Base-by-base conservation (phyloP, 2,888 invertebrate species). In the Latheticus oryzae region DNA sequence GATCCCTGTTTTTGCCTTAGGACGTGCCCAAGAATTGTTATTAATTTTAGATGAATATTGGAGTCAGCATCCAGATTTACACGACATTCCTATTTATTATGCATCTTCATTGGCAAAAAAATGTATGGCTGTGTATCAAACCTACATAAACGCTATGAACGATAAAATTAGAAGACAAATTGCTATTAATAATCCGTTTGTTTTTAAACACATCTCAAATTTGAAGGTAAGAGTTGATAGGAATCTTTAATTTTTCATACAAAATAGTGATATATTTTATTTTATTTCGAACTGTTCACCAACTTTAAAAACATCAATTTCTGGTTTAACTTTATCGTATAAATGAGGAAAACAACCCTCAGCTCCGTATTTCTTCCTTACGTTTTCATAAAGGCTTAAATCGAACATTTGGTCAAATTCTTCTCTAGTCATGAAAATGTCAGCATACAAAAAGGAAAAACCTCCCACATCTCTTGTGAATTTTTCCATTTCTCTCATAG, bases 71-170 rank as follows among this genome's bases (percentile, higher is more conserved):
- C 95, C 96, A 0, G 96, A 97, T 79, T 82, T 99, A 5, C 98
- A 99, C 68, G 97, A 98, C 78, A 93, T 98, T 69, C 99, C 99
- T 0, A 97, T 99, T 66, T 99, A 99, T 81, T 99, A 99, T 82
- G 99, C 99, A 5, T 98, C 97, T 0, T 97, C 98, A 0, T 82
- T 99, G 61, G 99, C 99, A 35, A 99, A 99, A 81, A 99, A 99
- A 78, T 99, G 99, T 76, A 99, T 99, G 98, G 93, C 97, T 52
- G 99, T 99, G 0, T 99, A 99, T 82, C 99, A 99, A 81, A 99
- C 99, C 0, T 99, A 97, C 78, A 91, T 99, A 1, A 97, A 97
- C 80, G 97, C 98, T 0, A 99, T 99, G 99, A 99, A 99, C 79
- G 97, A 98, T 72, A 89, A 90, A 74, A 99, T 99, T 66, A 87